phyloP scores from a whole-genome alignment of 2,113 vertebrate genomes.

The Lynx canadensis region DNA sequence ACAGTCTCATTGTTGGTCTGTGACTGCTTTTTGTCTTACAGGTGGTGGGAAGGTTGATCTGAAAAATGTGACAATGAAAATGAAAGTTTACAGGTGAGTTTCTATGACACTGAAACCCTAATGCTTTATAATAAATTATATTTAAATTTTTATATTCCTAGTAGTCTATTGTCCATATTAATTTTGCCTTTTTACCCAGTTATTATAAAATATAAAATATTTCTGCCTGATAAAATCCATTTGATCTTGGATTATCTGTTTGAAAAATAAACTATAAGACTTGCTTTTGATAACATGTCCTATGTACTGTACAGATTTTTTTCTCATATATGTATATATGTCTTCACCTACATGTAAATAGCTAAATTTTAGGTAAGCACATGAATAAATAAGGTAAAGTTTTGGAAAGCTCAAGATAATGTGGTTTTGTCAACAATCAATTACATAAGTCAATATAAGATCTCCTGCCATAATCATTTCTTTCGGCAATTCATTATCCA shows the following conservation, averaged over 20 bases:
- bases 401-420: neutral
- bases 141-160: neutral
- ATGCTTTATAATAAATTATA: neutral
- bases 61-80: neutral
- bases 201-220: slow-evolving; percentile 8
- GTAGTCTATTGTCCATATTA: neutral
- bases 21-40: slow-evolving; percentile 36
- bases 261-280: neutral
- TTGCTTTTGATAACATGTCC: neutral
- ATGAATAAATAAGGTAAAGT: neutral
- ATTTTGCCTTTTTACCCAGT: neutral
- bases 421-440: neutral
- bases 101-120: neutral
- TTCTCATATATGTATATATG: neutral
- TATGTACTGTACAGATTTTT: neutral
- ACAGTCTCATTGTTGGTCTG: neutral
- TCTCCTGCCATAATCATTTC: neutral
- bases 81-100: slow-evolving; percentile 53
- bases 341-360: neutral
- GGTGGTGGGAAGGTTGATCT: slow-evolving; percentile 36
- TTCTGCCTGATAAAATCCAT: neutral
- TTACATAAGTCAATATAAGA: neutral
- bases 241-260: neutral
- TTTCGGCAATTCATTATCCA: neutral
- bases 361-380: neutral